Base-by-base conservation (phyloP, 1,140 invertebrate genomes). In the Ostrea denselamellosa region DNA sequence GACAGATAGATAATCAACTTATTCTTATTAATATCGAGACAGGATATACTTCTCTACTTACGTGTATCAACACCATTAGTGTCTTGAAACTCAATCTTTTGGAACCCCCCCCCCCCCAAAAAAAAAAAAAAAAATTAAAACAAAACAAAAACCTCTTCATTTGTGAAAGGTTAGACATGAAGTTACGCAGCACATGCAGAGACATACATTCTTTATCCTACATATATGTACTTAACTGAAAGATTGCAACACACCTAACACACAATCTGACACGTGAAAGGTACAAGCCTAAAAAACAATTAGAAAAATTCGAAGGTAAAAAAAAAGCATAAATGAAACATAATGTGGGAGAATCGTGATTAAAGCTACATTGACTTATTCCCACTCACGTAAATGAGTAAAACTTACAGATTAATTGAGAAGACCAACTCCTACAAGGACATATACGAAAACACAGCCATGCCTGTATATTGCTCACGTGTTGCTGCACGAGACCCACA, bases 401-500 rank as follows among this genome's bases (percentile, higher is more conserved):
- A 62, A 19, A 62, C 56, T 62, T 62, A 62, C 56, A 62, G 56
- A 62, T 62, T 19, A 62, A 62, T 62, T n/a, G 56, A 62, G 56
- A 62, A 14, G 56, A 62, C 56, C 56, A 62, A 62, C 56, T 62
- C 56, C 56, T 62, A 62, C 56, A 62, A 19, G 56, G 17, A 62
- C 8, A 62, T 62, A 62, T 62, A 2, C 34, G 17, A 62, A 62
- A 62, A 62, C 56, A 62, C n/a, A 7, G 17, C 56, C 56, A n/a
- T 19, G n/a, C 56, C 56, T 62, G 17, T n/a, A 3, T 62, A 62
- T 62, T 62, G 56, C 17, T 62, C 56, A 62, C 56, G 56, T 62
- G 56, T n/a, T 2, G 3, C 56, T 62, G 56, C 56, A 62, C 56
- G 56, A 62, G 56, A 62, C 56, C 17, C 5, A 19, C 56, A 62